phyloP scores from a whole-genome alignment of 2,797 vertebrate species.

The Xiphophorus birchmanni region DNA sequence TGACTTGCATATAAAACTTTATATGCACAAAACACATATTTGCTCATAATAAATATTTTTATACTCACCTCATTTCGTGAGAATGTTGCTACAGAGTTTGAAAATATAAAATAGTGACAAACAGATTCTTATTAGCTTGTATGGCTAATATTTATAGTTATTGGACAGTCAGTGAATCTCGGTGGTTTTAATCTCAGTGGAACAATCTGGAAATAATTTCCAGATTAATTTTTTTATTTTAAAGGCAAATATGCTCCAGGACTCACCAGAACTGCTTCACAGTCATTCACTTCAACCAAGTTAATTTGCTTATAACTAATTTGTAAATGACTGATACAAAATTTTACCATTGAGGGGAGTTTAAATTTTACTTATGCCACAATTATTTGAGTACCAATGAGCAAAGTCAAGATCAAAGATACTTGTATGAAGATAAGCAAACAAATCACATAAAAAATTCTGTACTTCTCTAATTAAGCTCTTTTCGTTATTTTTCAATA shows the following conservation, averaged over 20 bases:
- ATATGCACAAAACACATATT: too few species aligned
- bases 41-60: too few species aligned
- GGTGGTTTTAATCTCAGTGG: neutral
- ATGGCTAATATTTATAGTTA: neutral
- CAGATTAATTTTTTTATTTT: neutral
- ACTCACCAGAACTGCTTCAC: neutral
- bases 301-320: neutral
- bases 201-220: neutral
- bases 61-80: too few species aligned
- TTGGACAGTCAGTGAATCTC: neutral
- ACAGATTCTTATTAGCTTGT: neutral
- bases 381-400: neutral
- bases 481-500: constrained; percentile 51
- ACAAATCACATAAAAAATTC: constrained; percentile 1
- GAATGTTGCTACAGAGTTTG: neutral
- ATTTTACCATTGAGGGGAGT: neutral
- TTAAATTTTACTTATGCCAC: neutral
- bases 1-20: neutral
- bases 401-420: neutral
- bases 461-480: constrained; percentile 25
- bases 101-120: neutral
- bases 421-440: constrained; percentile 2
- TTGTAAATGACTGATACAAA: neutral
- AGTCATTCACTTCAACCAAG: neutral
- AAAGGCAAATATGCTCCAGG: neutral